Conservation (phyloP, 2,888 invertebrate genomes). For the Hyalella azteca region DNA sequence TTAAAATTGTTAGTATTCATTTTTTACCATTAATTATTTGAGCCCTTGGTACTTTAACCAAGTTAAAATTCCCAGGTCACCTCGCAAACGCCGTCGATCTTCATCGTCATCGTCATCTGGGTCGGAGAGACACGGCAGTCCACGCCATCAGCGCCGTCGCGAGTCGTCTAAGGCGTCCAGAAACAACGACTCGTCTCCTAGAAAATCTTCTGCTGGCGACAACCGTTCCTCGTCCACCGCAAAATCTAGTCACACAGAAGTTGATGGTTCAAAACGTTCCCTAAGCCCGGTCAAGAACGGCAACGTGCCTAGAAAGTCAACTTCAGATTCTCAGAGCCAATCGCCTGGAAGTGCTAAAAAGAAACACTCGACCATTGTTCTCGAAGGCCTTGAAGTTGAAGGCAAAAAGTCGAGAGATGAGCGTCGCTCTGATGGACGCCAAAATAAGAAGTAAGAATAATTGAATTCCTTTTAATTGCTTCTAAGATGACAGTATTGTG, state of each 20-base stretch:
- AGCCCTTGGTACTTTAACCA: no score
- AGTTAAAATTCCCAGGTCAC: conserved; percentile 11
- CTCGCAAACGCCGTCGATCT: conserved; percentile 9
- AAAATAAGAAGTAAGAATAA: no score
- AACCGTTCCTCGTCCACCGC: background rate
- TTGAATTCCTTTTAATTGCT: no score
- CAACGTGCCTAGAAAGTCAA: background rate
- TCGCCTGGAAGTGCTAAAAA: background rate
- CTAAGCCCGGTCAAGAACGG: conserved; percentile 5
- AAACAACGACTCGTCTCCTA: background rate
- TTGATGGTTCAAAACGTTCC: background rate
- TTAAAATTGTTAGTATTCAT: no score
- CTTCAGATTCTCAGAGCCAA: background rate
- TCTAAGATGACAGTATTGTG: no score
- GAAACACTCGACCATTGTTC: background rate
- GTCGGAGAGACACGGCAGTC: conserved; percentile 13
- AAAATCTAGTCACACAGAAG: background rate
- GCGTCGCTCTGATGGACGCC: no score
- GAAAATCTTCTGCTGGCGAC: background rate
- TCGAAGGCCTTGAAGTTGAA: background rate
- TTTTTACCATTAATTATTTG: no score
- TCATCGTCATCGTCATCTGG: conserved; percentile 13
- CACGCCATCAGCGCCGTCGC: background rate
- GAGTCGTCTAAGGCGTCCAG: background rate
- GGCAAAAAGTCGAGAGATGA: no score